These are phyloP conservation scores for Drosophila punjabiensis DNA, from an alignment of 1,140 invertebrate genomes.

Conservation along the genomic window DNA sequence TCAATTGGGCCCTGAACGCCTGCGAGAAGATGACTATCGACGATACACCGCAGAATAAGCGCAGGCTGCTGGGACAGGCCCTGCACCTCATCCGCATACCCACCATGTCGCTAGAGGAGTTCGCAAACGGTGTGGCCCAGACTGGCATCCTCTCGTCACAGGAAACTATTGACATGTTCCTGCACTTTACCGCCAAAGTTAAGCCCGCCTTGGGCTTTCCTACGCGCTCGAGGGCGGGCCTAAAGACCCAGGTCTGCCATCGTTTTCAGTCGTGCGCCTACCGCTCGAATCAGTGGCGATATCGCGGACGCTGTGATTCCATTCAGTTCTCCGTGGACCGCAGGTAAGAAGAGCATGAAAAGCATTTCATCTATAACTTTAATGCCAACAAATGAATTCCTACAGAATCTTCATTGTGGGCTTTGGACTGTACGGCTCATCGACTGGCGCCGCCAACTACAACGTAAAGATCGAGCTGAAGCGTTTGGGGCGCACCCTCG, in stretches of 20 bases:
- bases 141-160: slow-evolving; percentile 94
- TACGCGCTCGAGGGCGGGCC: slow-evolving; percentile 92
- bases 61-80: slow-evolving; percentile 91
- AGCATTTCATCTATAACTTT: slow-evolving; percentile 69
- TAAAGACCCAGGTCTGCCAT: slow-evolving; percentile 96
- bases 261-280: slow-evolving; percentile 98
- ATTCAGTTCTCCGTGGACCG: slow-evolving; percentile 97
- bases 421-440: slow-evolving; percentile 96
- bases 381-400: neutral
- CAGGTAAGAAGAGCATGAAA: slow-evolving; percentile 32
- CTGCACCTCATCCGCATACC: slow-evolving; percentile 95
- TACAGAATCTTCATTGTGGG: slow-evolving; percentile 95
- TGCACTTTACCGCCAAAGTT: slow-evolving; percentile 93
- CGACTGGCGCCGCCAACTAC: slow-evolving; percentile 95
- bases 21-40: slow-evolving; percentile 93
- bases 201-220: slow-evolving; percentile 94
- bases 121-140: slow-evolving; percentile 95
- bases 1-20: slow-evolving; percentile 95
- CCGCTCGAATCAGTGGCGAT: slow-evolving; percentile 97
- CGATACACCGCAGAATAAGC: slow-evolving; percentile 89
- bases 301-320: slow-evolving; percentile 95
- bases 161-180: slow-evolving; percentile 96
- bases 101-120: slow-evolving; percentile 95
- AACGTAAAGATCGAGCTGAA: slow-evolving; percentile 96
- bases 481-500: slow-evolving; percentile 92